A percentile compares a stretch with the other conserved stretches of the same genome.
Conservation (phyloP, 2,888 invertebrate genomes). For the Tubulanus polymorphus region DNA sequence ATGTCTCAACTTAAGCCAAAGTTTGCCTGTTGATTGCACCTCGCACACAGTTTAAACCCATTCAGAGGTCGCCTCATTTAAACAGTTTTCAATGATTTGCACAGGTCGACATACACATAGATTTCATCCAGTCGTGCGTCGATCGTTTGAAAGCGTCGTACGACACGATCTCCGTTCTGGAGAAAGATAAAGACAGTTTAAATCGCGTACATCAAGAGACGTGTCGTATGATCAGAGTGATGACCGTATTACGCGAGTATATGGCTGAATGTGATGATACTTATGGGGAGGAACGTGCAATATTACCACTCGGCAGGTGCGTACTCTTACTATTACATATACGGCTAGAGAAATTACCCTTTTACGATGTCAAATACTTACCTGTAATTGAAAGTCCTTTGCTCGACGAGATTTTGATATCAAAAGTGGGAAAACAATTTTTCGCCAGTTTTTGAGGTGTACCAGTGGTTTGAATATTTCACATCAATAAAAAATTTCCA, state of each 20-base stretch:
- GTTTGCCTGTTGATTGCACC: no score
- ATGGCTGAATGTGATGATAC: slow-evolving; percentile 83
- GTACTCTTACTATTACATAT: slow-evolving; percentile 14
- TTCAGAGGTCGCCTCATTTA: no score
- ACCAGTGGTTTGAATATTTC: no score
- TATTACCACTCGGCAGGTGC: slow-evolving; percentile 77
- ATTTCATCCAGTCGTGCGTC: slow-evolving; percentile 86
- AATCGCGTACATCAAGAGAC: slow-evolving; percentile 64
- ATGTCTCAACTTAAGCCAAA: no score
- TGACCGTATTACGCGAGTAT: slow-evolving; percentile 92
- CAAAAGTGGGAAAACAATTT: no score
- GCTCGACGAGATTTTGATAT: no score
- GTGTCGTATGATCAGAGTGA: slow-evolving; percentile 77
- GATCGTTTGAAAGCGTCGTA: slow-evolving; percentile 73
- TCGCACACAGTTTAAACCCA: no score
- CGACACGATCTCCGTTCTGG: slow-evolving; percentile 63
- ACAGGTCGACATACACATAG: slow-evolving; percentile 77
- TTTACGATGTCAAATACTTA: background rate
- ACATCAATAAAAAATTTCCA: no score
- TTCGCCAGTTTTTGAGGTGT: no score
- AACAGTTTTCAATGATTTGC: no score
- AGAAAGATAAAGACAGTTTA: slow-evolving; percentile 56
- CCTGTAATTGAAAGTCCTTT: no score
- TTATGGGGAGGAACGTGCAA: slow-evolving; percentile 74
- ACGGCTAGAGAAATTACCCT: background rate